phyloP scores from a whole-genome alignment of 2,113 vertebrate genomes.

The Xiphophorus hellerii region DNA sequence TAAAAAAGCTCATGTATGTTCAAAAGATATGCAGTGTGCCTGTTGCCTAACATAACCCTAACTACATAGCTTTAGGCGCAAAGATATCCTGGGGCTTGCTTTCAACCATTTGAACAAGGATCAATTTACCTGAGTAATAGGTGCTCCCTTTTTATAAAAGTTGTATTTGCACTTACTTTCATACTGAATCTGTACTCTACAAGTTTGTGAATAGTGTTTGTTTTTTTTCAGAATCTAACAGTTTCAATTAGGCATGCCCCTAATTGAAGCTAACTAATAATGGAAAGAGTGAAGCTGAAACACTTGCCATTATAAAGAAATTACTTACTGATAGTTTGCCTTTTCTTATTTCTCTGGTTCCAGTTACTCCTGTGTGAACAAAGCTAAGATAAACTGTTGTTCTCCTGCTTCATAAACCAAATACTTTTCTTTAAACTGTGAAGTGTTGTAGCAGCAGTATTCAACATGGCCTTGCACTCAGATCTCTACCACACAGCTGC shows the following conservation, averaged over 20 bases:
- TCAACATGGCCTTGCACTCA: not conserved
- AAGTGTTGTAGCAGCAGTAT: not conserved
- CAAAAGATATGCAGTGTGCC: not conserved
- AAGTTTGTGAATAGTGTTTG: not conserved
- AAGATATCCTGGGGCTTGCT: not conserved
- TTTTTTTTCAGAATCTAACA: not conserved
- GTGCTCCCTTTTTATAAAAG: too few relatives aligned
- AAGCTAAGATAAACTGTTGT: not conserved
- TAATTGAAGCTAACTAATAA: too few relatives aligned
- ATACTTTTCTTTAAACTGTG: not conserved
- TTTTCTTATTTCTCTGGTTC: not conserved
- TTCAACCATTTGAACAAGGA: not conserved
- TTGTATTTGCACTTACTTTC: too few relatives aligned
- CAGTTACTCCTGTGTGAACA: not conserved
- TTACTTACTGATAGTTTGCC: not conserved
- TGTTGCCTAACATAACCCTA: not conserved
- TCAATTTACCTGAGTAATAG: too few relatives aligned
- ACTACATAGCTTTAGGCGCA: not conserved
- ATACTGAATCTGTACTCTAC: not conserved
- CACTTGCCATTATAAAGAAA: not conserved
- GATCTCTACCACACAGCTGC: not conserved
- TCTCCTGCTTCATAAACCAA: not conserved
- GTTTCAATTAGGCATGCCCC: not conserved
- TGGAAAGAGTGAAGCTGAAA: too few relatives aligned
- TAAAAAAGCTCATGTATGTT: not conserved